Conservation (phyloP, 2,113 vertebrate genomes). For the Glaucidium brasilianum region DNA sequence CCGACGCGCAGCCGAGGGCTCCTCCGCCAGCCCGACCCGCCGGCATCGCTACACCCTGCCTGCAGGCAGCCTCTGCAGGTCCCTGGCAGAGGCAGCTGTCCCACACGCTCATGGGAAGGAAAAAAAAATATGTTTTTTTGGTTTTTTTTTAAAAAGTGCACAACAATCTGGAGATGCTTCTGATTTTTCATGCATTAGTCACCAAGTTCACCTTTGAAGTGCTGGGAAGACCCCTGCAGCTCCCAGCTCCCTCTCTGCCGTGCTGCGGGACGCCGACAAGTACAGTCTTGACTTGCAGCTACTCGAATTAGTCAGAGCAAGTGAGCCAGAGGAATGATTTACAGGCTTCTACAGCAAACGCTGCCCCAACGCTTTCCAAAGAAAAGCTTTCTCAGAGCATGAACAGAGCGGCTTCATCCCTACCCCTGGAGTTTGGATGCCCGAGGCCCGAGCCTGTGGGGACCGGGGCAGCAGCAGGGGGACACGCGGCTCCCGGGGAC, state of each 20-base stretch:
- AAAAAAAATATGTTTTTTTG: no score
- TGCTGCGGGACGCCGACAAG: background rate
- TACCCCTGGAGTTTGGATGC: background rate
- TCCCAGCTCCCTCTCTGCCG: background rate
- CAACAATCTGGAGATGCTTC: background rate
- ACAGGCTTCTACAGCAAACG: background rate
- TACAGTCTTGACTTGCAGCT: background rate
- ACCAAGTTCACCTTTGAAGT: background rate
- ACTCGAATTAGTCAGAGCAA: background rate
- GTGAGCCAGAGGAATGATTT: background rate
- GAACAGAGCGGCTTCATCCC: background rate
- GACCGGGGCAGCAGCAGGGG: background rate
- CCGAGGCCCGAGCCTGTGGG: background rate
- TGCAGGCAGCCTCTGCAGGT: background rate
- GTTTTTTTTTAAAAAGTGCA: background rate
- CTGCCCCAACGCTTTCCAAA: background rate
- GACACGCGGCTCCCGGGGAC: accelerated
- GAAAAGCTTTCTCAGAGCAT: background rate
- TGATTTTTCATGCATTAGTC: background rate
- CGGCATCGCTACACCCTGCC: background rate
- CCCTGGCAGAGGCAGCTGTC: background rate
- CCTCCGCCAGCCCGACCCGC: background rate
- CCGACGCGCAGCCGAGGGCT: background rate
- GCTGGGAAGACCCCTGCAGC: background rate
- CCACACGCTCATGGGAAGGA: background rate